phyloP scores from a whole-genome alignment of 2,797 vertebrate genomes.

The Cryptoprocta ferox region DNA sequence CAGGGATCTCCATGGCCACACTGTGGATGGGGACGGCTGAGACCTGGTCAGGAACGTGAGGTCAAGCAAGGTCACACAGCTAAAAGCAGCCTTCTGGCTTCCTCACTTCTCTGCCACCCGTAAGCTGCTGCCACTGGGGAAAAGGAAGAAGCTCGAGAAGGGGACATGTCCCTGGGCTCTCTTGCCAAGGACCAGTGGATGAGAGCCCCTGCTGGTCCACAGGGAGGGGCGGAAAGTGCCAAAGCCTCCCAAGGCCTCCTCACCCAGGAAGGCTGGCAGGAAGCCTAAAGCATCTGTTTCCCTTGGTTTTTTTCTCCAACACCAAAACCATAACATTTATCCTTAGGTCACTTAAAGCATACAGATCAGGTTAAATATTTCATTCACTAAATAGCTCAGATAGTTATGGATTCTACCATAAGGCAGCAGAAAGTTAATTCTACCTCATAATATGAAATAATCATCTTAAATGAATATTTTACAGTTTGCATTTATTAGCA shows the following conservation, averaged over 20 bases:
- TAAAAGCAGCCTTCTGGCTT: neutral
- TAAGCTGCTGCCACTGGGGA: neutral
- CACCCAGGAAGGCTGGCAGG: neutral
- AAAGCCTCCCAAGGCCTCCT: neutral
- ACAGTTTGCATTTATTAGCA: constrained; percentile 80
- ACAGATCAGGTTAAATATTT: constrained; percentile 83
- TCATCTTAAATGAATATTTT: constrained; percentile 81
- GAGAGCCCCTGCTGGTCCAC: neutral
- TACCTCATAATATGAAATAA: constrained; percentile 78
- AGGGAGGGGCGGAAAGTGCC: neutral
- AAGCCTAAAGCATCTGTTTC: neutral
- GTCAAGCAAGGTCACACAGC: neutral
- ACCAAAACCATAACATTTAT: neutral
- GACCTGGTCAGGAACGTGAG: neutral
- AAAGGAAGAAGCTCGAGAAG: neutral
- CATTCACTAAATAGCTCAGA: constrained; percentile 82
- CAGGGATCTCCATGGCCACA: rapidly evolving
- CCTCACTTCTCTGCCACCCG: neutral
- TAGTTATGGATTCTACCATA: constrained; percentile 80
- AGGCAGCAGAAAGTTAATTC: constrained; percentile 83
- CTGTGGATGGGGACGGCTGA: neutral
- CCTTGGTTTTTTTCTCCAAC: neutral
- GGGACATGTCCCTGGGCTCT: rapidly evolving
- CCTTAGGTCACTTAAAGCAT: constrained; percentile 69
- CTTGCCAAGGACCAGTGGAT: neutral